Base-by-base conservation (phyloP, 2,888 invertebrate genomes). In the Euproctis similis region DNA sequence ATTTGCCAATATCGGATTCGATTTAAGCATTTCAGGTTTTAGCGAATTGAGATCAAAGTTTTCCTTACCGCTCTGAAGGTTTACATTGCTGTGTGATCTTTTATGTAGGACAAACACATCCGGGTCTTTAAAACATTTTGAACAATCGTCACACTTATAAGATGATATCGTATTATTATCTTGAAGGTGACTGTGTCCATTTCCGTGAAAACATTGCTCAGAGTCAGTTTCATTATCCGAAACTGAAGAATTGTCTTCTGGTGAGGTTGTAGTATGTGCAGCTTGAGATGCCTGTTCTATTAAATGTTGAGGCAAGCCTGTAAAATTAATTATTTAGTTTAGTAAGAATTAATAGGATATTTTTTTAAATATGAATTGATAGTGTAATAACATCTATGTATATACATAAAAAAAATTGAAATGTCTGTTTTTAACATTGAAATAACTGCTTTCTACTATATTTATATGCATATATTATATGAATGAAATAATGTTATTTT, bases 51-150 rank as follows among this genome's bases (percentile, higher is more conserved):
- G 24, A 17, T 66, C 53, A 2, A 56, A 46, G 23, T 75, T 76
- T 23, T 75, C 76, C 16, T 73, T 76, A 16, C 65, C 68, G 0
- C 33, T 42, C 11, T 37, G 28, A 30, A 46, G 36, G 1, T 37
- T 24, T 1, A 35, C 26, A 5, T 41, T 36, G 10, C 43, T 51
- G 24, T 82, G 84, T 0, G 53, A 49, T 0, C 82, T 36, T 36
- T 66, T 69, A 29, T 84, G 82, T 2, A 84, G 28, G 0, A 70
- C 24, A 9, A 68, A 77, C 0, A 84, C 82, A 17, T 84, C 82
- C 0, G 84, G 82, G 12, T 84, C 82, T 49, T 84, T 84, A 28
- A 84, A 84, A 31, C 75, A 81, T 53, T 74, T 81, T 0, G 72
- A 64, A 28, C 82, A 84, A 26, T 76, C 68, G 1, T 55, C 46